Evolutionary conservation across 2,888 invertebrate genomes (phyloP).

Genomic region (Lysandra coridon): DNA sequence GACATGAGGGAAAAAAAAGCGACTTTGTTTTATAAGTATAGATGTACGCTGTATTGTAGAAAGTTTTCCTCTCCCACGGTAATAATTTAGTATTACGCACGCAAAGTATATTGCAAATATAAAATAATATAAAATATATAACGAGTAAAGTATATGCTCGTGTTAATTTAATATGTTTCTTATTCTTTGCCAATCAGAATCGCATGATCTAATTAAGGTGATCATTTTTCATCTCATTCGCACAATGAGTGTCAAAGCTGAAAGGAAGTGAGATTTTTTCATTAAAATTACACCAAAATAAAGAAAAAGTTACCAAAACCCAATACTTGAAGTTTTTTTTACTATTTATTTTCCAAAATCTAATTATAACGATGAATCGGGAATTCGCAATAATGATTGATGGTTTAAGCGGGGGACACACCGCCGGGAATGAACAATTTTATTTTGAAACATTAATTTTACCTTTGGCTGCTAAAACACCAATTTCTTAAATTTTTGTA

Average conservation of each 20-base stretch:
- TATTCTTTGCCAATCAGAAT: neutral
- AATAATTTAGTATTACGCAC: neutral
- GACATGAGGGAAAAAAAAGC: too few relatives aligned
- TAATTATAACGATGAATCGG: conserved; percentile 64
- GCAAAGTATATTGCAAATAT: neutral
- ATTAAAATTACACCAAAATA: conserved; percentile 31
- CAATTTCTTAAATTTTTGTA: too few relatives aligned
- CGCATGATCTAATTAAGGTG: conserved; percentile 28
- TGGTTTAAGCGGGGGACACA: conserved; percentile 48
- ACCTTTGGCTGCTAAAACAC: too few relatives aligned
- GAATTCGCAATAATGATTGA: conserved; percentile 60
- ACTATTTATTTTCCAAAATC: conserved; percentile 50
- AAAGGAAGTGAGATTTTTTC: conserved; percentile 30
- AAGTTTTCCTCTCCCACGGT: neutral
- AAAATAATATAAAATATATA: neutral
- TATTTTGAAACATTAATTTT: neutral
- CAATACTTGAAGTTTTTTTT: conserved; percentile 36
- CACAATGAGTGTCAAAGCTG: conserved; percentile 30
- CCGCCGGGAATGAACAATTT: neutral
- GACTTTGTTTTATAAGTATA: too few relatives aligned
- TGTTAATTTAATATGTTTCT: neutral
- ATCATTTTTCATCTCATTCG: conserved; percentile 27
- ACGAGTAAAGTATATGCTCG: neutral
- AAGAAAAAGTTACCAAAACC: conserved; percentile 26
- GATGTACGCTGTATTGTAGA: neutral